Base-by-base conservation (phyloP, 2,888 invertebrate species). In the Aromia moschata region DNA sequence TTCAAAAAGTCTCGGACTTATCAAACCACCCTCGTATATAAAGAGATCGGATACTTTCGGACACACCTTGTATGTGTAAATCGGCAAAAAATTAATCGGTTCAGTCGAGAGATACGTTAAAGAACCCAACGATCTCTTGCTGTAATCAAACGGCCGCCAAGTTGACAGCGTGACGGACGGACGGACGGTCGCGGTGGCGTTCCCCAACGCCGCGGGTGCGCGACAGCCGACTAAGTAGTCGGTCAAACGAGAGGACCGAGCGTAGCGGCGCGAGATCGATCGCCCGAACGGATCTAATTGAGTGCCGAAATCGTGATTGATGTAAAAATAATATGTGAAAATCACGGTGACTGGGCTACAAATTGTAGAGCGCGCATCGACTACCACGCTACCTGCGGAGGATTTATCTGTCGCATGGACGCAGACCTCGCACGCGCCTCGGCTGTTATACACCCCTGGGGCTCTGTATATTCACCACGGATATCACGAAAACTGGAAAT, bases 271-370 rank as follows among this genome's bases (percentile, higher is more conserved):
- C 46, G 45, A 62, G 65, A 65, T 62, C 59, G 60, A 62, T 65
- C 44, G 57, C 60, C 54, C 52, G 54, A 65, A 56, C 54, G 18
- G 64, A 64, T 64, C 73, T 75, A 78, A 78, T 78, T 78, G 77
- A 77, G 77, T 77, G 77, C 76, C 77, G 78, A 78, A 77, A 74
- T 70, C 69, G 75, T 78, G 79, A 79, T 79, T 78, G 78, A 79
- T 79, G 77, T 77, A 75, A 77, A 78, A 78, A 78, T 79, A 78
- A 78, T 79, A 78, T 77, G 77, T 78, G 79, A 79, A 78, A 79
- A 79, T 79, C 79, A 78, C 72, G 77, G 74, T 77, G 77, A 78
- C 77, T 77, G 73, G 72, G 69, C 72, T 77, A 70, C 70, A 72
- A 70, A 70, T 69, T n/a, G n/a, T n/a, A 69, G 67, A 64, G 64